These are phyloP conservation scores for Poecilus cupreus DNA, from an alignment of 2,888 invertebrate species.

Conservation along the genomic window DNA sequence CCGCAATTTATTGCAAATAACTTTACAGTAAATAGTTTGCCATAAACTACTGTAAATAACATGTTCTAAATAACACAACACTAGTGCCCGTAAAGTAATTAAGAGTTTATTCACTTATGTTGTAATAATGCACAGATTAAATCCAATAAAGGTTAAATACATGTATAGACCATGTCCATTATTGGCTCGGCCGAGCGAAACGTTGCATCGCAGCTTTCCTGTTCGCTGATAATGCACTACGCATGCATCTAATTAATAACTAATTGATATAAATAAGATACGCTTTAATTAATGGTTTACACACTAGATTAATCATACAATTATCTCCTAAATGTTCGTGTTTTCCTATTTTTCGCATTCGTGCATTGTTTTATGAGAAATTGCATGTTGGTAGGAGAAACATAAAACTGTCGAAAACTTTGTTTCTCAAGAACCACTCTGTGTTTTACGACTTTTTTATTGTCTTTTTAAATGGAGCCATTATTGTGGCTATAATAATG, in stretches of 20 bases:
- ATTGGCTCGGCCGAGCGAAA: conserved; percentile 9
- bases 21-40: background rate
- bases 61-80: conserved; percentile 9
- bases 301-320: background rate
- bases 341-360: background rate
- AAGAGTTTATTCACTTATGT: conserved; percentile 44
- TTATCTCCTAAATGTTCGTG: background rate
- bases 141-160: conserved; percentile 36
- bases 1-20: conserved; percentile 10
- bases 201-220: background rate
- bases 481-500: conserved; percentile 37
- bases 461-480: conserved; percentile 43
- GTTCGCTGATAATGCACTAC: background rate
- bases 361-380: background rate
- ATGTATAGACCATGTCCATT: conserved; percentile 18
- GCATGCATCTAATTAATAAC: conserved; percentile 10
- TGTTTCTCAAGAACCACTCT: conserved; percentile 45
- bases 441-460: conserved; percentile 30
- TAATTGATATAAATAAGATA: conserved; percentile 19
- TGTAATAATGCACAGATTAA: conserved; percentile 36
- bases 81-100: conserved; percentile 14
- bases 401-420: conserved; percentile 42
- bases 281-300: background rate
- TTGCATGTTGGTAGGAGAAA: conserved; percentile 20
- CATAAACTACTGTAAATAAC: conserved; percentile 20